A percentile compares a stretch with the other conserved stretches of the same genome.
Conservation (phyloP, 2,888 invertebrate genomes). For the Leucania comma region DNA sequence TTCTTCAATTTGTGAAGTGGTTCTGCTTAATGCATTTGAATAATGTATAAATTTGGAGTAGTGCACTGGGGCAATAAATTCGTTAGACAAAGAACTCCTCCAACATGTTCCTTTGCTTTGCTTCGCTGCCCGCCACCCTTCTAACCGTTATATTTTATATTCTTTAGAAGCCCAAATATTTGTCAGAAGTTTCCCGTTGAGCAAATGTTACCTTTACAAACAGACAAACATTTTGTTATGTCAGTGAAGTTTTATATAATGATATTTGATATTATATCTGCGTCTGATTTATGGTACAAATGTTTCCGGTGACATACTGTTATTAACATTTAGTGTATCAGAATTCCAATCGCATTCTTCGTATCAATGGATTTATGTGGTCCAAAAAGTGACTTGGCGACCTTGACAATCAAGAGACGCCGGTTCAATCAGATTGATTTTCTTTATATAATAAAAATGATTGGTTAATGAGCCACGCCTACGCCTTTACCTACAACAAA, state of each 20-base stretch:
- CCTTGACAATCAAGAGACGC: conserved; percentile 47
- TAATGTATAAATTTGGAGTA: conserved; percentile 43
- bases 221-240: conserved; percentile 16
- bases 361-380: conserved; percentile 26
- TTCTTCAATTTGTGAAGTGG: not conserved
- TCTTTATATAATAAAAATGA: conserved; percentile 11
- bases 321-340: conserved; percentile 48
- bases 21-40: conserved; percentile 37
- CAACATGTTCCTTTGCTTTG: conserved; percentile 34
- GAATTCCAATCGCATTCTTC: conserved; percentile 32
- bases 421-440: conserved; percentile 19
- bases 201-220: conserved; percentile 39
- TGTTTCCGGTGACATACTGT: conserved; percentile 39
- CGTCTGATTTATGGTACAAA: conserved; percentile 39
- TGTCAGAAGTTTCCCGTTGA: conserved; percentile 23
- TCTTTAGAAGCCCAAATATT: conserved; percentile 40
- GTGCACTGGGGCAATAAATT: conserved; percentile 29
- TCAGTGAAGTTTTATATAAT: not conserved
- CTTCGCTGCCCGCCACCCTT: conserved; percentile 51
- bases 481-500: not conserved
- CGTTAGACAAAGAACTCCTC: conserved; percentile 38
- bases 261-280: conserved; percentile 15
- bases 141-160: conserved; percentile 46
- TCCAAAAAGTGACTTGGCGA: conserved; percentile 32
- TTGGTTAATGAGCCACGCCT: not conserved